Evolutionary conservation across 2,797 vertebrate genomes (phyloP).

Genomic region (Pseudopleuronectes americanus): DNA sequence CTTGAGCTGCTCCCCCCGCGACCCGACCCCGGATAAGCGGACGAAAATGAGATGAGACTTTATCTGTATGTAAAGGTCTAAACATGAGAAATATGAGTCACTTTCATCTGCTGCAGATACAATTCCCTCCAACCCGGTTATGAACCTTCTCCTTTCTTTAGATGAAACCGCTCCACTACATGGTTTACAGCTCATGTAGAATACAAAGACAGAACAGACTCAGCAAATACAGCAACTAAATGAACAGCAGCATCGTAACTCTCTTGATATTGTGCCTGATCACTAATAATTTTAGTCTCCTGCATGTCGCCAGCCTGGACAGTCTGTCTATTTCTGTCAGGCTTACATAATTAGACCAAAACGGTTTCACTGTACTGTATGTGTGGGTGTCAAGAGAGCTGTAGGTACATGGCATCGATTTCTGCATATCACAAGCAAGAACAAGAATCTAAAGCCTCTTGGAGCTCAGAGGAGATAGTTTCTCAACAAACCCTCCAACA

Average conservation of each 20-base stretch:
- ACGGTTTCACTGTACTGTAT: constrained; percentile 45
- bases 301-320: constrained; percentile 52
- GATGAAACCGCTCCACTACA: constrained; percentile 44
- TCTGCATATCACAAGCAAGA: constrained; percentile 60
- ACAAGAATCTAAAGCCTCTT: constrained; percentile 56
- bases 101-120: constrained; percentile 12
- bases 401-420: constrained; percentile 68
- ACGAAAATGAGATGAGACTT: no score
- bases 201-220: constrained; percentile 24
- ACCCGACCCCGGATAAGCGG: no score
- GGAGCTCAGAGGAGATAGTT: constrained; percentile 47
- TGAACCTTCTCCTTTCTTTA: background rate
- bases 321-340: constrained; percentile 69
- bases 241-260: constrained; percentile 26
- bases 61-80: no score
- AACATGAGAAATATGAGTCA: background rate
- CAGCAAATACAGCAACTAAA: constrained; percentile 31
- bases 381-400: constrained; percentile 60
- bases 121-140: constrained; percentile 5
- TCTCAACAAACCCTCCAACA: constrained; percentile 51
- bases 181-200: constrained; percentile 47
- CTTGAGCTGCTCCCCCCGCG: no score
- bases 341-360: constrained; percentile 73
- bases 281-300: constrained; percentile 51
- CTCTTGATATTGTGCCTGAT: constrained; percentile 47